Conservation (phyloP, 2,113 vertebrate genomes). For the Cyanoliseus patagonus region DNA sequence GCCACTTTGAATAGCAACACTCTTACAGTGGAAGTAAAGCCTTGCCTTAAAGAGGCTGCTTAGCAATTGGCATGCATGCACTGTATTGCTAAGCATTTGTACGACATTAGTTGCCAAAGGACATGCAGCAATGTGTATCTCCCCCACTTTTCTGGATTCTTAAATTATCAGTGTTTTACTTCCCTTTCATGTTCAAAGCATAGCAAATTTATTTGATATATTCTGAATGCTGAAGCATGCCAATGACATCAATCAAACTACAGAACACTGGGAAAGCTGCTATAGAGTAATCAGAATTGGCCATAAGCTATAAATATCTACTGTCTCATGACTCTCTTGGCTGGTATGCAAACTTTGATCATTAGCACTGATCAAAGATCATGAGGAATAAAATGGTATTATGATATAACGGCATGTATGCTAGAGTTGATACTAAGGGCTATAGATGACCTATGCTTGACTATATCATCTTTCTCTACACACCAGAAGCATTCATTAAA, state of each 20-base stretch:
- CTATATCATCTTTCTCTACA: not conserved
- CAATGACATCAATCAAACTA: constrained; percentile 72
- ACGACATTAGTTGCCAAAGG: constrained; percentile 53
- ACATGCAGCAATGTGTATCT: constrained; percentile 58
- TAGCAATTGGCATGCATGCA: constrained; percentile 59
- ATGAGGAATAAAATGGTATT: constrained; percentile 67
- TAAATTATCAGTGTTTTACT: constrained; percentile 77
- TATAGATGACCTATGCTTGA: constrained; percentile 46
- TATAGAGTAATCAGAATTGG: constrained; percentile 64
- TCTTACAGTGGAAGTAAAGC: constrained; percentile 58
- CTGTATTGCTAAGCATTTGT: constrained; percentile 1
- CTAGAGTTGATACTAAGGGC: constrained; percentile 55
- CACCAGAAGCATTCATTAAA: constrained; percentile 40
- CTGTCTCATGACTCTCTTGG: constrained; percentile 60
- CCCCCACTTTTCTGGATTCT: constrained; percentile 70
- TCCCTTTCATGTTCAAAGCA: constrained; percentile 78
- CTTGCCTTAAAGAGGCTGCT: constrained; percentile 13
- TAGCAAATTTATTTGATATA: constrained; percentile 76
- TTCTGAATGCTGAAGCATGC: constrained; percentile 66
- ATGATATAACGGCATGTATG: constrained; percentile 38
- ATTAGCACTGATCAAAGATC: constrained; percentile 75
- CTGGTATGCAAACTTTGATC: constrained; percentile 72
- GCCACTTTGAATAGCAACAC: constrained; percentile 67
- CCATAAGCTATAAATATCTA: constrained; percentile 76
- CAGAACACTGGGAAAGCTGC: constrained; percentile 54